Evolutionary conservation across 1,140 invertebrate genomes (phyloP).

Genomic region (Ceratitis capitata): DNA sequence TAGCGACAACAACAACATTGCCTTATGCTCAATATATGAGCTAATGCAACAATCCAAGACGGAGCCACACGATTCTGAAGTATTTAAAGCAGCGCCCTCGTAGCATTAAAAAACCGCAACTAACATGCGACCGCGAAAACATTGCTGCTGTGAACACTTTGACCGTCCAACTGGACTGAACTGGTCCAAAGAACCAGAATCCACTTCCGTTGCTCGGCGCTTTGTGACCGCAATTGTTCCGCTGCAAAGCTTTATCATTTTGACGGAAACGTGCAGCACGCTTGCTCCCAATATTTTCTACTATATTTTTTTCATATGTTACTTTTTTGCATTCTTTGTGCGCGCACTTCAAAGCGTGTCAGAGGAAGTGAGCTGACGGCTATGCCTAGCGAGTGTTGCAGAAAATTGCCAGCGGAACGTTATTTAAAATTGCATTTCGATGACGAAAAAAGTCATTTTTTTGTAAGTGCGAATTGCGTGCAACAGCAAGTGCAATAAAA

Average conservation of each 20-base stretch:
- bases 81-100: too few species aligned
- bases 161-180: not conserved
- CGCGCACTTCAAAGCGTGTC: not conserved
- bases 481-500: not conserved
- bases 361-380: not conserved
- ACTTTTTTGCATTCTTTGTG: not conserved
- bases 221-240: constrained; percentile 17
- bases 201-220: constrained; percentile 18
- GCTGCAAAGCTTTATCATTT: not conserved
- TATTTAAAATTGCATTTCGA: not conserved
- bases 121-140: not conserved
- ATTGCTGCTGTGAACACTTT: not conserved
- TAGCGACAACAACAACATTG: too few species aligned
- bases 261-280: not conserved
- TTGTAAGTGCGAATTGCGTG: not conserved
- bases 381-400: not conserved
- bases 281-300: not conserved
- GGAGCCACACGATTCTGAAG: too few species aligned
- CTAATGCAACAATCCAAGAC: too few species aligned
- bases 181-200: not conserved
- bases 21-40: too few species aligned
- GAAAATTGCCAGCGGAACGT: not conserved
- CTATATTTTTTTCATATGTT: not conserved
- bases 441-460: not conserved
- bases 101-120: not conserved